Base-by-base conservation (phyloP, 2,797 vertebrate genomes). In the Sebastolobus altivelis region DNA sequence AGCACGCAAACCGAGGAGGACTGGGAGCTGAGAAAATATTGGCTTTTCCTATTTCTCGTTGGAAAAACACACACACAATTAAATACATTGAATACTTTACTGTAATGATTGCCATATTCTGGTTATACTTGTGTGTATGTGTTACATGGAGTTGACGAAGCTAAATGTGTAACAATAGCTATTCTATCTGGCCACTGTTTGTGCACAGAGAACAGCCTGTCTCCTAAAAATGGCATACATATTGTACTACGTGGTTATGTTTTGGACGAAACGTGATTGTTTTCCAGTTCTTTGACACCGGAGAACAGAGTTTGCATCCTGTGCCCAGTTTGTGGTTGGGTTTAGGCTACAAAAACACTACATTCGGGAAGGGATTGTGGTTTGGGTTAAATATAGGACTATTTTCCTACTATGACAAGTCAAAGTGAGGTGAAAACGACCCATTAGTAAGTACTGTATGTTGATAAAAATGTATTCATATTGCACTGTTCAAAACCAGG, bases 361-460 rank as follows among this genome's bases (percentile, higher is more conserved):
- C 16, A 46, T 46, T 46, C 14, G 18, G 16, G 43, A 46, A 46
- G 18, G 18, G 1, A 46, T 46, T 18, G 43, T 18, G 43, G 16
- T 46, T 46, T 46, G 8, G 43, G 43, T 46, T 46, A 46, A 8
- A 46, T 46, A 46, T 18, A 43, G 40, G 40, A 43, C 40, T 43
- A 43, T 43, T 43, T 14, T 43, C 40, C 40, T 16, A 43, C 40
- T 0, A 43, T 43, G 40, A 43, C 40, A 0, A 43, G 0, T 43
- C 14, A 16, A 43, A 49, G 18, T 49, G 46, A 18, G 16, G 46
- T 49, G 46, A 52, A n/a, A 52, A 52, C 46, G 6, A 20, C 46
- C 20, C 20, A 52, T 49, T 16, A 49, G 12, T 58, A 29, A 58
- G 13, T 16, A 29, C 29, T 61, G 18, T 61, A 33, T 61, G 9